Evolutionary conservation across 2,113 vertebrate species (phyloP).

Genomic region (Baryphthengus martii): DNA sequence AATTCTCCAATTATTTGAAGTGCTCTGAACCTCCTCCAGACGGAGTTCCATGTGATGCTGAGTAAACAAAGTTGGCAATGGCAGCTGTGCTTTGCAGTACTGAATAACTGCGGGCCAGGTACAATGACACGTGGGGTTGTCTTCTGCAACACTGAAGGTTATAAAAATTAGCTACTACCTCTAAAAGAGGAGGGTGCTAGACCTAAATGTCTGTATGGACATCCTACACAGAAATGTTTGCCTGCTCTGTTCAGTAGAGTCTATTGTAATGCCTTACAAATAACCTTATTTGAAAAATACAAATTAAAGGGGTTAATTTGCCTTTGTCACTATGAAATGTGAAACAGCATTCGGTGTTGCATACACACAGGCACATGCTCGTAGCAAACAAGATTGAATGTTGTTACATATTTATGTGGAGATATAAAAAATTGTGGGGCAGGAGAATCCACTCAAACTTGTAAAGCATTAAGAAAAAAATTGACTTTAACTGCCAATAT

Average conservation of each 20-base stretch:
- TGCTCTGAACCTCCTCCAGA: background rate
- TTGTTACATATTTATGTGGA: background rate
- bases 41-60: background rate
- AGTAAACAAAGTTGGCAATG: background rate
- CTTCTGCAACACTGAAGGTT: background rate
- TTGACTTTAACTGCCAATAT: fast-evolving
- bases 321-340: background rate
- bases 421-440: background rate
- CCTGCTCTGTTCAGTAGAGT: background rate
- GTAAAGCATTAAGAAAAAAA: background rate
- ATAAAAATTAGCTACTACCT: background rate
- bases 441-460: background rate
- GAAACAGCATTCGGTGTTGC: background rate
- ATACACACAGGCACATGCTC: background rate
- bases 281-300: background rate
- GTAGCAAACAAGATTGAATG: background rate
- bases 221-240: background rate
- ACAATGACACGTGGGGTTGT: background rate
- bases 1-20: background rate
- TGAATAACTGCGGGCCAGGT: background rate
- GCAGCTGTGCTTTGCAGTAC: background rate
- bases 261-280: background rate
- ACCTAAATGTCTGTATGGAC: background rate
- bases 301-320: background rate
- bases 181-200: background rate